Evolutionary conservation across 2,797 vertebrate species (phyloP), one percentile per base, ranked within the genome.

Genomic region (Eidolon dupreanum): DNA sequence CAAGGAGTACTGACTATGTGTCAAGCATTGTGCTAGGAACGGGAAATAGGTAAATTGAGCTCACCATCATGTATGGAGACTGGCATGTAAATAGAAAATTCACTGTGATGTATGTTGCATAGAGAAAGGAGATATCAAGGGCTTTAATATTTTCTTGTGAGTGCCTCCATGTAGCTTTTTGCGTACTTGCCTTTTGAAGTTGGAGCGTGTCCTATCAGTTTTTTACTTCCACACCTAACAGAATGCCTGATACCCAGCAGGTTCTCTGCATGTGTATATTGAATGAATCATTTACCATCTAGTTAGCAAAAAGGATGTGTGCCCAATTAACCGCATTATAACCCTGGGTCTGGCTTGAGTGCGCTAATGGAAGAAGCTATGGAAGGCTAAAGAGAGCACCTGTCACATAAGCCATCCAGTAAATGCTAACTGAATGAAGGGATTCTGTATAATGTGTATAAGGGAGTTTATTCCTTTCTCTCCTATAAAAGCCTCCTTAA

Each of bases 181-280:
- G 77, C 81, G 36, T 33, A n/a, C 59, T 71, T 71, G 17, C 12
- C 31, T 83, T 93, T 92, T 74, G 49, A 88, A 85, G 20, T 36
- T 57, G 71, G 33, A 57, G 41, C 51, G 1, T 16, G 2, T 91
- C 41, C 89, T 74, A 51, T 26, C 17, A 15, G 0, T 65, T 28
- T 51, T 70, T 66, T 26, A 66, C 49, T 73, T 70, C 36, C 43
- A 38, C 22, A 17, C 13, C 49, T 88, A 16, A 75, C 24, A 68
- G 38, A 90, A 88, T 66, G 36, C 33, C 71, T 19, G 26, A 20
- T 2, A 6, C 22, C 20, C 33, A 11, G 1, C 49, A 31, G 12
- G 28, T 70, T 75, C 6, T 46, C 12, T 1, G 3, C 66, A 3
- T 43, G 9, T 61, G 5, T 19, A 1, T 75, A 57, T 91, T 73